Evolutionary conservation across 2,888 invertebrate species (phyloP).

Genomic region (Zhuqinia jingwanae): DNA sequence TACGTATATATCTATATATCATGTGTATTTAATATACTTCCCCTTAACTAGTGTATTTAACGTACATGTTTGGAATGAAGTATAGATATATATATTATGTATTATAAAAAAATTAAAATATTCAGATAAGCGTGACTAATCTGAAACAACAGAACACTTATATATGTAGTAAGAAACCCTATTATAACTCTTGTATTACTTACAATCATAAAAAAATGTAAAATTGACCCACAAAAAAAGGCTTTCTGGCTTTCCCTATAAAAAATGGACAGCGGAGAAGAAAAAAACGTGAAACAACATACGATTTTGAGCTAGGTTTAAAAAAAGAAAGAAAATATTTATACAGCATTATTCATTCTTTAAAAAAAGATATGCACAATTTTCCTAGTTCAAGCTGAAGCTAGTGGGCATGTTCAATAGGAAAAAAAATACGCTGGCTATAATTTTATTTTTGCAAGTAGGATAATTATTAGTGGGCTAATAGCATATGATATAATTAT

Average conservation of each 20-base stretch:
- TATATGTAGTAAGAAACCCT: neutral
- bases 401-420: too few species aligned
- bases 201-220: too few species aligned
- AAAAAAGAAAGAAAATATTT: too few species aligned
- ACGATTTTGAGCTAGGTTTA: neutral
- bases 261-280: constrained; percentile 2
- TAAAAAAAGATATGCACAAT: too few species aligned
- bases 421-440: too few species aligned
- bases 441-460: too few species aligned
- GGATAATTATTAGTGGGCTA: too few species aligned
- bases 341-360: too few species aligned
- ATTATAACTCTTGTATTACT: neutral
- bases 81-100: neutral
- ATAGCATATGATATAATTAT: too few species aligned
- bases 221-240: too few species aligned
- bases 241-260: constrained; percentile 67
- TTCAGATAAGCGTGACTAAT: constrained; percentile 47
- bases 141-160: constrained; percentile 28
- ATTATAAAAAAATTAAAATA: neutral
- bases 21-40: neutral
- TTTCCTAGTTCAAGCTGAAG: too few species aligned
- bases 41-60: constrained; percentile 4
- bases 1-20: neutral
- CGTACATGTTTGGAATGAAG: constrained; percentile 40
- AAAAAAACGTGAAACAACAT: constrained; percentile 3